Evolutionary conservation across 2,888 invertebrate genomes (phyloP), one percentile per base, ranked within the genome.

Genomic region (Chalcosyrphus nemorum): DNA sequence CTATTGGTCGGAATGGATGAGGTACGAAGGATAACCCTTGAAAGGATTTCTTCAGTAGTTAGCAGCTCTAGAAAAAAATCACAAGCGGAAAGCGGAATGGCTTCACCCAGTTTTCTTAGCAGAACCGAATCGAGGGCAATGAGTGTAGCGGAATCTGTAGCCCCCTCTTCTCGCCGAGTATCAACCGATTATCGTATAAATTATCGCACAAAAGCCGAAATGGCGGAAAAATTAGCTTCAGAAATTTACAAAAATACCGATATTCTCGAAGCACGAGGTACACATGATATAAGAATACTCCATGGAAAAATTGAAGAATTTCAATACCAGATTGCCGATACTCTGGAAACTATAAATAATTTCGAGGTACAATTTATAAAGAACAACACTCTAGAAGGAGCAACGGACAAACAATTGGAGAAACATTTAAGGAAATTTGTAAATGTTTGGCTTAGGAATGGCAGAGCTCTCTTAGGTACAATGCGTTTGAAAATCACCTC

Each of bases 401-500:
- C 89, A 27, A 88, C 90, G 0, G 91, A 90, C 21, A 89, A 89
- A 4, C 89, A 91, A 80, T 87, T 90, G 29, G 91, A 90, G 13
- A 87, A 88, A 6, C 89, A 92, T 57, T 72, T 91, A 24, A 87
- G 88, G 2, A 90, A 93, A 87, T 94, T 93, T 87, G 91, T 93
- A 87, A 92, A 93, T 3, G 93, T 93, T 81, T 93, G 93, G 93
- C 88, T 93, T 7, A 93, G 92, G 87, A 91, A 90, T 61, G 92
- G 92, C 0, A 91, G 92, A 38, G 90, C 91, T 0, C 87, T 92
- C 50, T 89, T 93, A 27, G 93, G 93, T 82, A 93, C 93, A 86
- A 89, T 94, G 86, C 91, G 93, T 24, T 86, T 94, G 56, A 91
- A 93, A 57, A 92, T 91, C 13, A 90, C 92, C 2, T 92, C 93